Base-by-base conservation (phyloP, 2,888 invertebrate genomes). In the Entomobrya multifasciata region DNA sequence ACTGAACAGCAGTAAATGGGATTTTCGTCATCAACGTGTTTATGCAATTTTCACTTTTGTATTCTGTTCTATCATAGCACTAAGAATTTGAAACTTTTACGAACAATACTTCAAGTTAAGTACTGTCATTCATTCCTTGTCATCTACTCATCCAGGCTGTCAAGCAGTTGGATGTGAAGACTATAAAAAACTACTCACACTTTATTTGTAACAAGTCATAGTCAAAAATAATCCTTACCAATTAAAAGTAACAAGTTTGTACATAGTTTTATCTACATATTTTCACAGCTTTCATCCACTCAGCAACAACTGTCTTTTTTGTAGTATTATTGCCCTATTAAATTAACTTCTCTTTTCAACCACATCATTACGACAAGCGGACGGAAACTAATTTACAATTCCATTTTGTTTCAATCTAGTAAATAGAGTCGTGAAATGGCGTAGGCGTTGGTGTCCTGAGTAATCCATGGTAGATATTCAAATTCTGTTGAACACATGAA, bases 391-490 rank as follows among this genome's bases (percentile, higher is more conserved):
- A 30, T 36, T 36, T 36, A 36, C 36, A 6, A 36, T n/a, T 15
- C 41, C 67, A 36, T 20, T 44, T 17, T 36, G 5, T 44, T 44
- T 44, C 41, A 67, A 67, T 67, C 67, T 36, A 41, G 67, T 22
- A 10, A 41, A 44, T 67, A 36, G 72, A 72, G n/a, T 49, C 72
- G 30, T n/a, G 72, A 27, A 22, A 15, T 17, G 49, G 27, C n/a
- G 49, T 72, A 49, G 72, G 30, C 27, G 52, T 27, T 30, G 27
- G 10, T 49, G 49, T 27, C 49, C 30, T 72, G 49, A 44, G 44
- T 72, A 27, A 72, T 72, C 72, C 72, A 72, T 70, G 67, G 25
- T 4, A 25, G 67, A 70, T 22, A 25, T 72, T 52, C 44, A 49
- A 57, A 57, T 49, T 49, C 49, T 49, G 49, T 49, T 17, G 49